phyloP scores from a whole-genome alignment of 2,113 vertebrate genomes.

The Brachyistius frenatus region DNA sequence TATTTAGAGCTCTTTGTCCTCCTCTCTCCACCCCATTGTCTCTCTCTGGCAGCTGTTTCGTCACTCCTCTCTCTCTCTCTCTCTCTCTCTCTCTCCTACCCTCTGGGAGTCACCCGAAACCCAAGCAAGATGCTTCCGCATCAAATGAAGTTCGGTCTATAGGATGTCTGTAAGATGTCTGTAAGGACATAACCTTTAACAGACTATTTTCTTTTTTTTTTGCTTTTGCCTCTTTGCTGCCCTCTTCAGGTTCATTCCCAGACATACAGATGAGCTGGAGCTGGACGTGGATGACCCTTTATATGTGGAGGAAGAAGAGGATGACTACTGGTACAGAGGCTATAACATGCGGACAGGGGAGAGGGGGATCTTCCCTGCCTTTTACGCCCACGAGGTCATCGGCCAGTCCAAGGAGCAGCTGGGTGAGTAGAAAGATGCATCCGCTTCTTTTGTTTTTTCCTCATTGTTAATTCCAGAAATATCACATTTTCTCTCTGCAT shows the following conservation, averaged over 20 bases:
- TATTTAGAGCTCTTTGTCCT: slow-evolving; percentile 25
- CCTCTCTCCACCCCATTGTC: neutral
- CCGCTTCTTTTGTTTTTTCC: neutral
- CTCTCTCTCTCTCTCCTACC: slow-evolving; percentile 5
- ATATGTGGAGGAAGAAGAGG: slow-evolving; percentile 94
- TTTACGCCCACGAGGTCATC: slow-evolving; percentile 94
- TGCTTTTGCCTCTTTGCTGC: slow-evolving; percentile 31
- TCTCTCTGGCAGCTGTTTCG: slow-evolving; percentile 13
- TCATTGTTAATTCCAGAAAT: neutral
- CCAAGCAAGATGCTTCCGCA: slow-evolving; percentile 37
- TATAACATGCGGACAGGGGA: slow-evolving; percentile 98
- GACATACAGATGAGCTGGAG: slow-evolving; percentile 95
- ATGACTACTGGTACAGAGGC: slow-evolving; percentile 97
- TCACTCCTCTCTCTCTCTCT: neutral
- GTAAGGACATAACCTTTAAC: slow-evolving; percentile 4
- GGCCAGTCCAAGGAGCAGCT: slow-evolving; percentile 88
- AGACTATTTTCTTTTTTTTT: neutral
- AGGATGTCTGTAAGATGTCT: slow-evolving; percentile 1
- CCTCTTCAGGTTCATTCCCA: slow-evolving; percentile 92
- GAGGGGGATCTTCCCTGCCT: slow-evolving; percentile 94
- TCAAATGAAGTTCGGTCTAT: slow-evolving; percentile 15
- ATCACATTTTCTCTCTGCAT: neutral
- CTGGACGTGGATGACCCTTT: slow-evolving; percentile 95
- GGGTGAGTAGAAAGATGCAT: slow-evolving; percentile 80
- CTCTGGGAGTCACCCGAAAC: slow-evolving; percentile 44